Base-by-base conservation (phyloP, 2,113 vertebrate species). In the Synodontis membranacea region DNA sequence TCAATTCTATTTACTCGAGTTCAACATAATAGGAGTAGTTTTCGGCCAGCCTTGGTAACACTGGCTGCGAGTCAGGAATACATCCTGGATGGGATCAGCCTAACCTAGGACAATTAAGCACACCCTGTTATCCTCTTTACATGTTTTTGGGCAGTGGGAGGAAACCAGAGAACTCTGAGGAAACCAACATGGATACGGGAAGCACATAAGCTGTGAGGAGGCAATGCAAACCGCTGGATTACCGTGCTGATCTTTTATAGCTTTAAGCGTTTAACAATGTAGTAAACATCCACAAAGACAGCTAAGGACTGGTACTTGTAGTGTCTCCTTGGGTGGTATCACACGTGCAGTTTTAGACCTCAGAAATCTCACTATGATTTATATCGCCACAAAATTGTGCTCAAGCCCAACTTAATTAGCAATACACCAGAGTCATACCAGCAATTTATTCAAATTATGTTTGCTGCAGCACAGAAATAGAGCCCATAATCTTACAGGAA, bases 331-430 rank as follows among this genome's bases (percentile, higher is more conserved):
- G 76, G 76, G 76, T 79, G 76, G 76, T 34, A 79, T 17, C 2
- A 54, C 46, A 79, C 48, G 25, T 76, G 23, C 2, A 76, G 44
- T 19, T 76, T 15, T 76, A 31, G n/a, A 10, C 10, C 31, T 58
- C 31, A 56, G 5, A 80, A 79, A 37, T 80, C 50, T 19, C 17
- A 56, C 3, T 5, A 12, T 4, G 31, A 56, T 80, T 80, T 25
- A 80, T 34, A 39, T 58, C 21, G 12, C 78, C 78, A 56, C 34
- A 80, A 80, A 80, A 80, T 80, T 80, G 52, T 8, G 11, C 52
- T 39, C 1, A 80, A 56, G 2, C 10, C 34, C 21, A 58, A 39
- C 34, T 80, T 80, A 80, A 80, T 80, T 58, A 58, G 52, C 21
- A 39, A 56, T 39, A 80, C 21, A 23, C 50, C 3, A 37, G 34